Evolutionary conservation across 2,113 vertebrate species (phyloP).

Genomic region (Dicaeum eximium): DNA sequence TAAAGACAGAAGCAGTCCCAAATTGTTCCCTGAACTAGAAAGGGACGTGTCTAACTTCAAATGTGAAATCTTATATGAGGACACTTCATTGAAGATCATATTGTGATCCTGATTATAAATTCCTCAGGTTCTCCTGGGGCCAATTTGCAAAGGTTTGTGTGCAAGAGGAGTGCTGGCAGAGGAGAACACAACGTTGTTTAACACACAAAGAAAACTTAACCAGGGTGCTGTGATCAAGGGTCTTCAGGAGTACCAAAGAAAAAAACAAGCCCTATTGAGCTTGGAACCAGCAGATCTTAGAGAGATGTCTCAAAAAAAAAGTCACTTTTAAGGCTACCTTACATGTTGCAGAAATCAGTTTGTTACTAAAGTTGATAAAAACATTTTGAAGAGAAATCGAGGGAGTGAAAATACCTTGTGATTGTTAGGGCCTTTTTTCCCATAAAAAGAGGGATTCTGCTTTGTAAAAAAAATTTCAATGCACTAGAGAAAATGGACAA

Average conservation of each 20-base stretch:
- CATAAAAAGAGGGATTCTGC: neutral
- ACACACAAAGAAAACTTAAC: neutral
- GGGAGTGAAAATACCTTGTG: neutral
- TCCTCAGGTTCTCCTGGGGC: neutral
- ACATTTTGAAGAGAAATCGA: neutral
- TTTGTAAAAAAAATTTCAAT: neutral
- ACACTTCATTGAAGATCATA: neutral
- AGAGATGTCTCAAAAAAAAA: neutral
- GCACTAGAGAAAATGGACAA: neutral
- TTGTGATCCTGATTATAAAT: neutral
- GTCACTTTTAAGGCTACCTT: neutral
- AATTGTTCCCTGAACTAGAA: neutral
- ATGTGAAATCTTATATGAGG: neutral
- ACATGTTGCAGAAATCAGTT: neutral
- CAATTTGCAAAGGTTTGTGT: neutral
- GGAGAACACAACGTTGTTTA: rapidly evolving
- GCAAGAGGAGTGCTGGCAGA: neutral
- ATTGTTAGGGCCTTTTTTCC: neutral
- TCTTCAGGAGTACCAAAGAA: neutral
- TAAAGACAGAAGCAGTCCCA: neutral
- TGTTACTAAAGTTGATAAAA: neutral
- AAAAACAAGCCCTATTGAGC: neutral
- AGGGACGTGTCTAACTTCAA: neutral
- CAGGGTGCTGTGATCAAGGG: neutral
- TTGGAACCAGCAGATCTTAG: neutral